Conservation (phyloP, 2,113 vertebrate species). For the Bungarus multicinctus region DNA sequence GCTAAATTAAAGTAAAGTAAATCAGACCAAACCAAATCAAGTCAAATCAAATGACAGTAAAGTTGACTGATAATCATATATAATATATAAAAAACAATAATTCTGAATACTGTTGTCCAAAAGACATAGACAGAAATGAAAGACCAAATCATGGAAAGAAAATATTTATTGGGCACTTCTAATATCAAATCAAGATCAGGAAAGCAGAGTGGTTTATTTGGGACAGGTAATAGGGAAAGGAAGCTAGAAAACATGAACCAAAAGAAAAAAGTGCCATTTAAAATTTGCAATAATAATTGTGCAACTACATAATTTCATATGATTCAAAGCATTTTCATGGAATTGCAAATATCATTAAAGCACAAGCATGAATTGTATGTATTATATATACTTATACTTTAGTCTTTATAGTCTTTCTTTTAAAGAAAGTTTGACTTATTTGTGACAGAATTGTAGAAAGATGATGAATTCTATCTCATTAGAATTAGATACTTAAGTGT, state of each 20-base stretch:
- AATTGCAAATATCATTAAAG: neutral
- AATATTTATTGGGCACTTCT: neutral
- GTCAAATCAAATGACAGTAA: neutral
- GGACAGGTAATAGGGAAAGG: neutral
- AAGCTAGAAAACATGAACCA: neutral
- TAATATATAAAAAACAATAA: neutral
- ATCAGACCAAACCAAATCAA: neutral
- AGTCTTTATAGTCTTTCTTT: neutral
- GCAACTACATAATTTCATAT: neutral
- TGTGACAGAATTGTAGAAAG: slow-evolving; percentile 3
- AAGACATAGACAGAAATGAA: neutral
- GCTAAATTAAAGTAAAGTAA: neutral
- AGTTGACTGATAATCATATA: neutral
- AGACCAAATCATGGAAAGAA: neutral
- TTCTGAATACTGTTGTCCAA: neutral
- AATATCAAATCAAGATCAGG: neutral
- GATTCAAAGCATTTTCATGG: neutral
- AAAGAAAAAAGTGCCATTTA: neutral
- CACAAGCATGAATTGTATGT: slow-evolving; percentile 11
- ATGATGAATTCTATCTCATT: slow-evolving; percentile 25
- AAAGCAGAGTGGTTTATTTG: neutral
- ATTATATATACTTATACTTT: slow-evolving; percentile 14
- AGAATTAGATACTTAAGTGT: slow-evolving; percentile 24
- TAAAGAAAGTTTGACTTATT: slow-evolving; percentile 2
- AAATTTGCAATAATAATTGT: neutral